Base-by-base conservation (phyloP, 2,888 invertebrate species). In the Thelaira solivaga region DNA sequence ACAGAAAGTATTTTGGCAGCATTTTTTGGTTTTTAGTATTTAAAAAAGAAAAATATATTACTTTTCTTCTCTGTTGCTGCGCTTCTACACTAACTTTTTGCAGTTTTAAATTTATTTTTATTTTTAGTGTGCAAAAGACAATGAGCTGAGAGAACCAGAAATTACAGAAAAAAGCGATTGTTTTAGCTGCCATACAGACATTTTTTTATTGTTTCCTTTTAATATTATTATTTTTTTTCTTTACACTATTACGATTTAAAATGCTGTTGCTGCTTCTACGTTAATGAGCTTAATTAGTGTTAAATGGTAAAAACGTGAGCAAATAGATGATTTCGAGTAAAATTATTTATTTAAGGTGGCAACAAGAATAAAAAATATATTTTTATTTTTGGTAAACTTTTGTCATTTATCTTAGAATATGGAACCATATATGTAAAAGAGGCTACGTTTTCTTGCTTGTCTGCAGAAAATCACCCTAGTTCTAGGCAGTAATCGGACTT, bases 211-310 rank as follows among this genome's bases (percentile, higher is more conserved):
- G 43, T 20, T 16, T 72, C 13, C n/a, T 55, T 47, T 79, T 81
- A 80, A 20, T 16, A 8, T 24, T 36, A 3, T 20, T 55, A 55
- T 49, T 61, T 47, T n/a, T n/a, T n/a, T n/a, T n/a, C n/a, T n/a
- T n/a, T n/a, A n/a, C n/a, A n/a, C n/a, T n/a, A 1, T 24, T 18
- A 0, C 22, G 31, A 31, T 24, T 39, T 47, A 11, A n/a, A 26
- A 10, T 31, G 65, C 82, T 39, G 22, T 4, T n/a, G 36, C 53
- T 69, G 31, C 61, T 53, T 47, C 29, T 36, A 80, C 81, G 83
- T 82, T 85, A 86, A 86, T 85, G 83, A 84, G 85, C 85, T 85
- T 85, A 85, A 86, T 85, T 85, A 85, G 82, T 83, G 84, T 83
- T 83, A 83, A 86, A 85, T 80, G 64, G 53, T 74, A 74, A 74